phyloP scores from a whole-genome alignment of 2,888 invertebrate genomes.

The Ophraella communa region DNA sequence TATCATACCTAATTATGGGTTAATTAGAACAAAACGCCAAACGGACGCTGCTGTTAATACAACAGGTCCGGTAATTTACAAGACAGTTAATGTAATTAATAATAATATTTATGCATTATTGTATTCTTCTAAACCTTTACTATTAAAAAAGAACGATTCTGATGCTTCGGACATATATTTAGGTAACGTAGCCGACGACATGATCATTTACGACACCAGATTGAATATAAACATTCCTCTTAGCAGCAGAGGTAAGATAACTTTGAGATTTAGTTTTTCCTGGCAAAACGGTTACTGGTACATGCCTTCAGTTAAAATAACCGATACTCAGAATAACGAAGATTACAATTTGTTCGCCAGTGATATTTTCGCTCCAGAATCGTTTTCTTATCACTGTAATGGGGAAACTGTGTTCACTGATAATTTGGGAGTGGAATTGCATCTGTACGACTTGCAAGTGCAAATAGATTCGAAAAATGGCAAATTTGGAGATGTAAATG shows the following conservation, averaged over 20 bases:
- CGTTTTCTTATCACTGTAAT: conserved; percentile 62
- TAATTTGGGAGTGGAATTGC: conserved; percentile 49
- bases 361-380: conserved; percentile 50
- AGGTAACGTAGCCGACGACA: conserved; percentile 42
- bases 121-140: conserved; percentile 52
- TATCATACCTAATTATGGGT: conserved; percentile 30
- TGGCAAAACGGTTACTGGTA: conserved; percentile 56
- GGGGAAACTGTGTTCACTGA: conserved; percentile 54
- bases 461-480: conserved; percentile 57
- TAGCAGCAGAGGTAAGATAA: conserved; percentile 50
- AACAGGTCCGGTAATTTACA: conserved; percentile 51
- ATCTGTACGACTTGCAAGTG: conserved; percentile 57
- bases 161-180: conserved; percentile 37
- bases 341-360: conserved; percentile 48
- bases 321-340: conserved; percentile 35
- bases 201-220: conserved; percentile 48
- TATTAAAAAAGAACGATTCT: conserved; percentile 46
- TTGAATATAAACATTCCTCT: conserved; percentile 53
- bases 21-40: conserved; percentile 31
- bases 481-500: conserved; percentile 67
- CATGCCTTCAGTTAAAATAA: conserved; percentile 50
- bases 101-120: conserved; percentile 46
- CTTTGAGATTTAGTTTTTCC: conserved; percentile 53
- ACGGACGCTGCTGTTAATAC: conserved; percentile 13
- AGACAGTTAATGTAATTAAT: conserved; percentile 40